Evolutionary conservation across 2,797 vertebrate species (phyloP).

Genomic region (Betta splendens): DNA sequence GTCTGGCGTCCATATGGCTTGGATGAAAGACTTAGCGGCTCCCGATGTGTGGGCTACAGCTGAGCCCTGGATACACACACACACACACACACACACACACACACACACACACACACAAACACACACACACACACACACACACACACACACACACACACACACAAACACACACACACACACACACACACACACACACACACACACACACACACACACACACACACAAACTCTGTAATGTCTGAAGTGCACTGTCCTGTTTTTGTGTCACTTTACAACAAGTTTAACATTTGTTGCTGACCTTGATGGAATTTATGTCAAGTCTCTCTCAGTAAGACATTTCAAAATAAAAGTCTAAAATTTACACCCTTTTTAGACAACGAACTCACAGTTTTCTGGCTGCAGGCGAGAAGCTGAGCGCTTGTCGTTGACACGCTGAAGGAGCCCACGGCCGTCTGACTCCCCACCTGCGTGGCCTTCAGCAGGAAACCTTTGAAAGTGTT

Average conservation of each 20-base stretch:
- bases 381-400: constrained; percentile 74
- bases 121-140: no score
- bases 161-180: neutral
- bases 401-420: constrained; percentile 67
- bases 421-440: constrained; percentile 65
- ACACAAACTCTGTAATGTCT: no score
- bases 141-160: no score
- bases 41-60: constrained; percentile 69
- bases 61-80: constrained; percentile 55
- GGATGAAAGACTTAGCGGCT: constrained; percentile 34
- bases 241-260: no score
- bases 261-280: no score
- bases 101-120: neutral
- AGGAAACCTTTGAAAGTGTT: constrained; percentile 80
- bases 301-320: no score
- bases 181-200: neutral
- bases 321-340: no score
- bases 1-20: constrained; percentile 67
- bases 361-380: no score
- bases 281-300: no score
- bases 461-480: constrained; percentile 79
- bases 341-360: no score
- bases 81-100: neutral
- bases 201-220: no score
- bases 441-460: constrained; percentile 71